Base-by-base conservation (phyloP, 2,888 invertebrate species). In the Orthosia gracilis region DNA sequence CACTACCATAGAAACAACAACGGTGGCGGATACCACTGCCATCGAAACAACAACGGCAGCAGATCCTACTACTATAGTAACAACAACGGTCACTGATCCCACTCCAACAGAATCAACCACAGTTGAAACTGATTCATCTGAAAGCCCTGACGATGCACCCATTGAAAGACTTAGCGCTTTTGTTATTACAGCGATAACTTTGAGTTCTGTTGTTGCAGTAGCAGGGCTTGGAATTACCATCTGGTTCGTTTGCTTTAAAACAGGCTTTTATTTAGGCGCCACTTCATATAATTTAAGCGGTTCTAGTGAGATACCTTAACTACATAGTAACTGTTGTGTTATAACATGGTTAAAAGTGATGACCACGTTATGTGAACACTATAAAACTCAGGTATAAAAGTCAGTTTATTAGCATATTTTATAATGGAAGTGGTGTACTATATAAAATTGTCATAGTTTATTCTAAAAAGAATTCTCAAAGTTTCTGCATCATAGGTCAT, bases 221-320 rank as follows among this genome's bases (percentile, higher is more conserved):
- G 31, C 59, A 18, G 61, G 65, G 3, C 17, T 66, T 21, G 74
- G 61, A 55, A 71, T 77, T 52, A 45, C 50, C 3, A 40, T 73
- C 7, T 81, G 86, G 84, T 78, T 75, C 17, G 40, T 52, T 26
- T 83, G 71, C 50, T 76, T 80, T 47, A 70, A 73, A 40, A 78
- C 65, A 13, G 65, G 73, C 23, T 5, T 81, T 15, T 61, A 79
- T 17, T 47, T 78, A 26, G 70, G 68, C 23, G 55, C 77, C 23
- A 59, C 49, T 47, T 50, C 73, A 11, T 86, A 87, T 47, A 71
- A 74, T 61, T 50, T 77, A 47, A 69, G 62, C 64, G 59, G 40
- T n/a, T 21, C 23, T 7, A 63, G 31, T 54, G 77, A 85, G 65
- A n/a, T 77, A 49, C 82, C 83, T n/a, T 76, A 80, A 71, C 12